These are phyloP conservation scores for Apostichopus japonicus DNA, from an alignment of 35 echinoderm and acorn worm genomes.

Conservation along the genomic window DNA sequence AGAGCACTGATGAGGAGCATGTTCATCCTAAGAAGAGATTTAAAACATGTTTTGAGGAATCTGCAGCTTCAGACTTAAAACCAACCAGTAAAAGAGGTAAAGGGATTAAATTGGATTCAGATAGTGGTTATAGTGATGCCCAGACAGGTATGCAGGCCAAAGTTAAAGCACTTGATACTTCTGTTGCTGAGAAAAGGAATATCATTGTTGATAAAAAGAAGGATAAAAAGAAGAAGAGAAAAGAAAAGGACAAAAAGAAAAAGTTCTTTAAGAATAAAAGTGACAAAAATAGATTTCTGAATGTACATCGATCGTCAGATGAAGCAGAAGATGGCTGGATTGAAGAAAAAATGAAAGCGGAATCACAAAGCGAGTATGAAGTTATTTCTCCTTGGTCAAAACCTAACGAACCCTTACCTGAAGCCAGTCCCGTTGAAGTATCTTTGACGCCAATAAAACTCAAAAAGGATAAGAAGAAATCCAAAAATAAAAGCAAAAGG, in stretches of 20 bases:
- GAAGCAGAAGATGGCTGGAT: slow-evolving; percentile 54
- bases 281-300: slow-evolving; percentile 57
- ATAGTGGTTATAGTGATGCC: slow-evolving; percentile 49
- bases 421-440: background rate
- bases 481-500: slow-evolving; percentile 13
- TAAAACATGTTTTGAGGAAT: slow-evolving; percentile 45
- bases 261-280: slow-evolving; percentile 58
- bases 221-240: slow-evolving; percentile 60
- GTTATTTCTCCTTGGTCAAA: background rate
- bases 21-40: slow-evolving; percentile 52
- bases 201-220: slow-evolving; percentile 31
- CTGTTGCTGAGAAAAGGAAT: slow-evolving; percentile 10
- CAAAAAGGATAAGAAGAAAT: slow-evolving; percentile 45
- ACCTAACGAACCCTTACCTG: background rate
- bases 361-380: slow-evolving; percentile 19
- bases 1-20: background rate
- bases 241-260: slow-evolving; percentile 61
- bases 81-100: background rate
- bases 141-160: background rate
- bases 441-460: slow-evolving; percentile 26
- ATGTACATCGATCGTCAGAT: slow-evolving; percentile 37
- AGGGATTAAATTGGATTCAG: slow-evolving; percentile 35
- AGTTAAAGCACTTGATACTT: slow-evolving; percentile 4
- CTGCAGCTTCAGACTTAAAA: background rate
- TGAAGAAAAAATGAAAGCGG: slow-evolving; percentile 6